Evolutionary conservation across 2,888 invertebrate genomes (phyloP), one percentile per base, ranked within the genome.

Genomic region (Eupithecia dodoneata): DNA sequence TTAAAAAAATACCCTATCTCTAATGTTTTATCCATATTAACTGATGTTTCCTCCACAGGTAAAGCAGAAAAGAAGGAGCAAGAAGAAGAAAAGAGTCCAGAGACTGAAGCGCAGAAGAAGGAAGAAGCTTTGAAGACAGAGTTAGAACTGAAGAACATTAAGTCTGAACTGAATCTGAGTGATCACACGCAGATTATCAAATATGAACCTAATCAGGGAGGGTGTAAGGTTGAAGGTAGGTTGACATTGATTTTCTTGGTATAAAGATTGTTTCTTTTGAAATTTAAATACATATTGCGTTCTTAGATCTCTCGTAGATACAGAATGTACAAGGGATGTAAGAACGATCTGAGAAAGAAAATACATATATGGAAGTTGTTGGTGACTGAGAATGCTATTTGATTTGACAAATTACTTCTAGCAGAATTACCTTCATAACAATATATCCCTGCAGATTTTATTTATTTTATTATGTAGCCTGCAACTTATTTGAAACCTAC

Each of bases 121-220:
- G 92, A 92, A 63, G 93, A 92, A 55, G 92, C 93, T 2, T 83
- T 92, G 18, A 92, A 93, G 83, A 92, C 89, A 4, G 92, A 92
- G 80, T 83, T 92, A 73, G 95, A 95, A 76, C 87, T 95, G 5
- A 92, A 93, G 83, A 95, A 88, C 80, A 95, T 95, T 73, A 95
- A 95, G 79, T 94, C 94, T 0, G 95, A 95, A 71, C 82, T 95
- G 15, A 95, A 95, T 77, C 82, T 95, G 55, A 94, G 95, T 79
- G 95, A 95, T 75, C 93, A 94, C 83, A 95, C 95, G 44, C 94
- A 95, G 85, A 95, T 95, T 5, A 95, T 95, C 63, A 95, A 95
- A 77, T 95, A 95, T 78, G 95, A 95, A 84, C 94, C 95, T 0
- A 95, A 95, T 76, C 92, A 92, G 79, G 94, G 94, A 30, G 90